phyloP scores from a whole-genome alignment of 1,140 invertebrate genomes.

The Drosophila teissieri region DNA sequence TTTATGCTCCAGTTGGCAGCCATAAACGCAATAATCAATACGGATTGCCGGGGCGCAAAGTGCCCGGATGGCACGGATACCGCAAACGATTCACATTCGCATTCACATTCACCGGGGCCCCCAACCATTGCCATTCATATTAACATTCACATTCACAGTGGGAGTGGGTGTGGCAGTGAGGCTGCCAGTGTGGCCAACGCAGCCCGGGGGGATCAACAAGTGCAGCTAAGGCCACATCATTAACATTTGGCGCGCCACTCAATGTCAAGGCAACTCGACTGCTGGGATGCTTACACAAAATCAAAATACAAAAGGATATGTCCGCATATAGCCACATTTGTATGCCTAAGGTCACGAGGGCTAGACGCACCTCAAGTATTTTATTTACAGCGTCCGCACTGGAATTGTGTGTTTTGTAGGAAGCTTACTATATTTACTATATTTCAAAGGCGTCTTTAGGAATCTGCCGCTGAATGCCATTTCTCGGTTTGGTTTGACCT shows the following conservation, averaged over 20 bases:
- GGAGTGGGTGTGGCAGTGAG: no score
- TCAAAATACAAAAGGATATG: not conserved
- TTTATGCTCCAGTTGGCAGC: slow-evolving; percentile 53
- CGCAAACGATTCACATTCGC: slow-evolving; percentile 11
- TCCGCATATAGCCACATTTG: slow-evolving; percentile 13
- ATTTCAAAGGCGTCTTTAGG: slow-evolving; percentile 12
- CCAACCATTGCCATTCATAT: slow-evolving; percentile 4
- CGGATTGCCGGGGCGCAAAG: slow-evolving; percentile 60
- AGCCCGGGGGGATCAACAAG: slow-evolving; percentile 58
- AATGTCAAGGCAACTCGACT: slow-evolving; percentile 59
- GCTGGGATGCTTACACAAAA: not conserved
- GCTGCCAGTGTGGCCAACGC: not conserved
- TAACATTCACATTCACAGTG: no score
- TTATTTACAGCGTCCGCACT: slow-evolving; percentile 16
- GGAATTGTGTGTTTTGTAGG: not conserved
- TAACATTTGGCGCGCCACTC: slow-evolving; percentile 62
- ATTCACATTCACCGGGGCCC: no score
- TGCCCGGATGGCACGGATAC: slow-evolving; percentile 9
- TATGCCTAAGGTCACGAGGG: slow-evolving; percentile 36
- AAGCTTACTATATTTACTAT: not conserved
- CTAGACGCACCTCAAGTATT: slow-evolving; percentile 20
- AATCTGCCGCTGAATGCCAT: not conserved
- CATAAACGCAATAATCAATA: slow-evolving; percentile 81
- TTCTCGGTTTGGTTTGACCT: not conserved
- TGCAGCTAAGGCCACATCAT: slow-evolving; percentile 78